Evolutionary conservation across 2,888 invertebrate genomes (phyloP).

Genomic region (Subacronicta megacephala): DNA sequence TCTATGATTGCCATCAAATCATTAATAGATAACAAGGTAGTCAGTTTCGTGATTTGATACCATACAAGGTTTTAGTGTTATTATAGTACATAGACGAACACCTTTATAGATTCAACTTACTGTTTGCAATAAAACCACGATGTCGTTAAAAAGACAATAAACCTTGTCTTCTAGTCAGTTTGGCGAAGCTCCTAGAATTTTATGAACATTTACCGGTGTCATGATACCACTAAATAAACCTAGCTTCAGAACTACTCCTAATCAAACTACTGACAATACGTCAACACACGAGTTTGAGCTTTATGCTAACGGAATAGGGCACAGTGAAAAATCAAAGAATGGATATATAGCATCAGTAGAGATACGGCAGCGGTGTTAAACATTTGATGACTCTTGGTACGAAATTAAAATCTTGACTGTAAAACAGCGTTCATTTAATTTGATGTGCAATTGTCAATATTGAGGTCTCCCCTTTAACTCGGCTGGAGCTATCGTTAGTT

Average conservation of each 20-base stretch:
- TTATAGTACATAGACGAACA: slow-evolving; percentile 11
- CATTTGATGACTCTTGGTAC: slow-evolving; percentile 22
- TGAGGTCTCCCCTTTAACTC: slow-evolving; percentile 15
- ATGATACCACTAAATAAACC: slow-evolving; percentile 55
- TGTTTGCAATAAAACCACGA: slow-evolving; percentile 60
- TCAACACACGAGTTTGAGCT: slow-evolving; percentile 22
- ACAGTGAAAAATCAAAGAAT: slow-evolving; percentile 1
- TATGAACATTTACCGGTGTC: slow-evolving; percentile 56
- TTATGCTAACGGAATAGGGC: slow-evolving; percentile 19
- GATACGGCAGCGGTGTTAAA: slow-evolving; percentile 11
- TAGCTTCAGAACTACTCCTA: slow-evolving; percentile 35
- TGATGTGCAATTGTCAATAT: slow-evolving; percentile 28
- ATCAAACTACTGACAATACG: slow-evolving; percentile 13
- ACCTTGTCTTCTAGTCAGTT: slow-evolving; percentile 47
- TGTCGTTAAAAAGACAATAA: slow-evolving; percentile 71
- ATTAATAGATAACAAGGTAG: too few relatives aligned
- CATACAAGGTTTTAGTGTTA: slow-evolving; percentile 1
- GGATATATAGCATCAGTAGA: slow-evolving; percentile 1
- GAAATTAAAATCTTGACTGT: slow-evolving; percentile 31
- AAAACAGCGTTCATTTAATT: slow-evolving; percentile 28
- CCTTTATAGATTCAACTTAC: slow-evolving; percentile 35
- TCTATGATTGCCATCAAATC: too few relatives aligned
- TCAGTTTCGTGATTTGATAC: too few relatives aligned
- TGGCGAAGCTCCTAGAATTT: slow-evolving; percentile 51
- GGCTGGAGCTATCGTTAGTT: slow-evolving; percentile 2